A percentile compares a stretch with the other conserved stretches of the same genome.
These are phyloP conservation scores for Ditula angustiorana DNA, from an alignment of 2,888 invertebrate genomes.

Conservation along the genomic window DNA sequence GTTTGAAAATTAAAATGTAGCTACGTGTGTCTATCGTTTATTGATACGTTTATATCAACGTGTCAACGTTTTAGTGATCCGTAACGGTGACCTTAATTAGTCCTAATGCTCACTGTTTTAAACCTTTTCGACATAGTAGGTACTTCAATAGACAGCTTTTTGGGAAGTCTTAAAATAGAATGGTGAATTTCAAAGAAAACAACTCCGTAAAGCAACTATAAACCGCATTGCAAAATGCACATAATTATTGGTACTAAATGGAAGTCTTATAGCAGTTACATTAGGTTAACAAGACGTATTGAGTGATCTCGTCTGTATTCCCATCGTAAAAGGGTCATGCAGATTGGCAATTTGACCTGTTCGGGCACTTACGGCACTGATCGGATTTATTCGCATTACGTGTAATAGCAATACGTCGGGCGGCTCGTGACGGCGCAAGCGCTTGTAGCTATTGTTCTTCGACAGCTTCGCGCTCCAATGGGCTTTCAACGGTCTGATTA, in stretches of 20 bases:
- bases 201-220: neutral
- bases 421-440: conserved; percentile 18
- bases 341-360: conserved; percentile 38
- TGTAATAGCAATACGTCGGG: conserved; percentile 39
- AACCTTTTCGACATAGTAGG: too few species aligned
- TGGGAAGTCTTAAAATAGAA: too few species aligned
- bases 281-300: conserved; percentile 26
- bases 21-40: too few species aligned
- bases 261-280: conserved; percentile 3
- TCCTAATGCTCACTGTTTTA: too few species aligned
- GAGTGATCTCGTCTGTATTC: conserved; percentile 33
- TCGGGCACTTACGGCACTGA: conserved; percentile 34
- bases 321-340: conserved; percentile 38
- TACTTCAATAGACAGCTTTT: too few species aligned
- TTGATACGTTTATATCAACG: too few species aligned
- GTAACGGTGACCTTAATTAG: too few species aligned
- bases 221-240: neutral
- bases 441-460: conserved; percentile 35
- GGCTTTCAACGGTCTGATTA: conserved; percentile 29
- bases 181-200: too few species aligned
- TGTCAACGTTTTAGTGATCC: too few species aligned
- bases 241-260: neutral
- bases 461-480: conserved; percentile 22
- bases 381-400: conserved; percentile 41
- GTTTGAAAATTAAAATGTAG: too few species aligned